These are phyloP conservation scores for Neotoma lepida DNA, from an alignment of 2,113 vertebrate genomes.

Conservation along the genomic window DNA sequence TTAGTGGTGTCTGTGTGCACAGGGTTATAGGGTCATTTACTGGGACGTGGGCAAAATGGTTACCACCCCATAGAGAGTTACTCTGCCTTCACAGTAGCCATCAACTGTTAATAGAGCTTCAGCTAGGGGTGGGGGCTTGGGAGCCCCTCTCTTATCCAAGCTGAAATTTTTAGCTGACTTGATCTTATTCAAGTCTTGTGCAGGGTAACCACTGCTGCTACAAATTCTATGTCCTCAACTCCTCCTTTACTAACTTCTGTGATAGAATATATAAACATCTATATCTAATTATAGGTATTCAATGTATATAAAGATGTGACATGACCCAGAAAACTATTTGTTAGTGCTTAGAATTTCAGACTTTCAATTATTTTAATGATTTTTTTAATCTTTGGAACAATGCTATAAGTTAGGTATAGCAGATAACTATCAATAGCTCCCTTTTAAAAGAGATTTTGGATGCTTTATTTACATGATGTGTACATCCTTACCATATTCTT, in stretches of 20 bases:
- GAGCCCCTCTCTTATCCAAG: too few relatives aligned
- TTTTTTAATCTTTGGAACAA: neutral
- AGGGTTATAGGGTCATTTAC: neutral
- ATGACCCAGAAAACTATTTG: neutral
- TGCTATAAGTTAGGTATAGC: neutral
- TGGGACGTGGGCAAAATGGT: too few relatives aligned
- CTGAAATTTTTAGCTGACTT: neutral
- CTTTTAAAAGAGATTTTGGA: neutral
- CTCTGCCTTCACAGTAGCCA: neutral
- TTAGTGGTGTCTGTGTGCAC: neutral
- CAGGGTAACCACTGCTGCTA: neutral
- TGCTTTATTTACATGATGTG: neutral
- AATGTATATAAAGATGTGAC: neutral
- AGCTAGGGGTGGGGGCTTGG: neutral
- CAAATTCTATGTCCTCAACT: neutral
- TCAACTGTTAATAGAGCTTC: neutral
- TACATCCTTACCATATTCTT: neutral
- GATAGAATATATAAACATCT: neutral
- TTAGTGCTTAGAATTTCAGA: neutral
- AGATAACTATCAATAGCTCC: neutral
- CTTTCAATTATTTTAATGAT: neutral
- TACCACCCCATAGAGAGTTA: too few relatives aligned
- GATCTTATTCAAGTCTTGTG: neutral
- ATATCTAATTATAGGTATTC: neutral
- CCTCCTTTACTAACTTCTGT: neutral